These are phyloP conservation scores for Coptodon bakossiorum DNA, from an alignment of 2,113 vertebrate genomes.

Conservation along the genomic window DNA sequence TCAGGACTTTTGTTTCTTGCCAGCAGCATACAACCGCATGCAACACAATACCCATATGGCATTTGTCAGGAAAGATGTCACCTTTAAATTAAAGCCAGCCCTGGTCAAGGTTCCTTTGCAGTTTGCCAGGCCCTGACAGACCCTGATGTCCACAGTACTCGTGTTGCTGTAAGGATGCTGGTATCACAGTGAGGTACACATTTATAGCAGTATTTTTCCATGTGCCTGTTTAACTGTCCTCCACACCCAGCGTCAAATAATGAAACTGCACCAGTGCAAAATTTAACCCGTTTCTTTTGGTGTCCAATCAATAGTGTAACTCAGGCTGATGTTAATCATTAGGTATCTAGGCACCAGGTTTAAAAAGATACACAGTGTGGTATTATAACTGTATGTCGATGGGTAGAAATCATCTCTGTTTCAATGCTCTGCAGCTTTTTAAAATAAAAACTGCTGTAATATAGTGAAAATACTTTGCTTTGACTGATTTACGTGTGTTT, in stretches of 20 bases:
- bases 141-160: neutral
- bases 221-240: neutral
- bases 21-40: neutral
- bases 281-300: neutral
- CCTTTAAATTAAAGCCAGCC: neutral
- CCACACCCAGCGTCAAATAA: neutral
- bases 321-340: neutral
- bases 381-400: neutral
- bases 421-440: conserved; percentile 8
- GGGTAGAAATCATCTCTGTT: neutral
- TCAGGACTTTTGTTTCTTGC: neutral
- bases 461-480: conserved; percentile 9
- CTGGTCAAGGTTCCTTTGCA: neutral
- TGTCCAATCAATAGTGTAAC: neutral
- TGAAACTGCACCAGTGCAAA: neutral
- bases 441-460: conserved; percentile 25
- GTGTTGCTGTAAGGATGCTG: neutral
- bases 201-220: neutral
- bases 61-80: neutral
- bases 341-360: neutral
- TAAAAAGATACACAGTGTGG: neutral
- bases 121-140: neutral
- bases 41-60: neutral
- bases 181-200: neutral
- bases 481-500: conserved; percentile 34